These are phyloP conservation scores for Sinella curviseta DNA, from an alignment of 1,140 invertebrate genomes.

Conservation along the genomic window DNA sequence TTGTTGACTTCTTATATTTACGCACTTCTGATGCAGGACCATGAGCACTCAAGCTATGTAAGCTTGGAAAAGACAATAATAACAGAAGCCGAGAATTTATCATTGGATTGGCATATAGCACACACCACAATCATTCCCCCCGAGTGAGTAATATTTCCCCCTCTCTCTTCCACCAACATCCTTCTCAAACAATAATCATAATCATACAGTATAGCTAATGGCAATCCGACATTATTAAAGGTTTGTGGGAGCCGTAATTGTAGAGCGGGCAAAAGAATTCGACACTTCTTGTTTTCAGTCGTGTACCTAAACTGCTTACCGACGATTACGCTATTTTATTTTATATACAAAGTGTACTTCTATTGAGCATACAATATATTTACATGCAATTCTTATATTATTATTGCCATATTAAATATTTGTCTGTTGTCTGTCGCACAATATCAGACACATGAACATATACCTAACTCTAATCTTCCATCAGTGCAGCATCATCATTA, in stretches of 20 bases:
- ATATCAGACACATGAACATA: neutral
- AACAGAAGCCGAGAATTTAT: neutral
- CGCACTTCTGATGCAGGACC: no score
- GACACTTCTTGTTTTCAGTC: constrained; percentile 31
- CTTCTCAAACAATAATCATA: neutral
- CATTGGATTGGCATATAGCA: neutral
- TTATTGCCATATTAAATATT: neutral
- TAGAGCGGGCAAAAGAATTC: constrained; percentile 31
- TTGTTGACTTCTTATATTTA: no score
- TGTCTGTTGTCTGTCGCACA: no score
- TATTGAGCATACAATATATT: no score
- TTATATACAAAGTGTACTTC: no score
- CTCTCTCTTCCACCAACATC: no score
- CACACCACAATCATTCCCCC: neutral
- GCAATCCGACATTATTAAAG: constrained; percentile 32
- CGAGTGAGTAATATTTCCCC: neutral
- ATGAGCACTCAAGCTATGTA: no score
- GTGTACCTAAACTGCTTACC: neutral
- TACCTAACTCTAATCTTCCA: neutral
- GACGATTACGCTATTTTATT: neutral
- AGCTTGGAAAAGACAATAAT: neutral
- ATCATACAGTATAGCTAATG: neutral
- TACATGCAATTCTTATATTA: neutral
- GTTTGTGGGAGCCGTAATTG: constrained; percentile 36
- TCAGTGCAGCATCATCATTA: neutral